Evolutionary conservation across 2,888 invertebrate species (phyloP), one percentile per base, ranked within the genome.

Genomic region (Erebia epiphron): DNA sequence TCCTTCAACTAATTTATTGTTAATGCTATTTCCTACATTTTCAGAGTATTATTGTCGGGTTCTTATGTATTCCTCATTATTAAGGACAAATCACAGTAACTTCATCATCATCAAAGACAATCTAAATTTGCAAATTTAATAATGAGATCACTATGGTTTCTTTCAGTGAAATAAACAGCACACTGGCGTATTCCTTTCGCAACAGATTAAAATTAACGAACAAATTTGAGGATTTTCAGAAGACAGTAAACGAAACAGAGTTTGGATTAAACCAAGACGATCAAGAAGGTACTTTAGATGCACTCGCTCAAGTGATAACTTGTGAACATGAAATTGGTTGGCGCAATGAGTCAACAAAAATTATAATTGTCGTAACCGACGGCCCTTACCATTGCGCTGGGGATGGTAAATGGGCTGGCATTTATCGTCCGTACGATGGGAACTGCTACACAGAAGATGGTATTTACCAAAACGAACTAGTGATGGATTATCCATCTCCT

Each of bases 281-380:
- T 1, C 97, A 96, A 0, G 98, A 98, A 89, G 97, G 98, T 9
- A 97, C 98, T 0, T 95, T 98, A 64, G 98, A 98, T 84, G 98
- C 97, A 4, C 93, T 98, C 41, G 96, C 98, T 93, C 98, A 98
- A 89, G 88, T 83, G 0, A 82, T 91, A 72, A 96, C 95, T 7
- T 96, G 96, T 79, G 88, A 94, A 75, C 79, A 95, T 14, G 86
- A 94, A 77, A 96, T 98, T 78, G 96, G 96, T 14, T 98, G 98
- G 98, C 91, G 98, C 76, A 85, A 94, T 0, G 94, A 95, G 67
- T 96, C 97, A 0, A 93, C 97, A 71, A 96, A 96, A 86, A 94
- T 98, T 77, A 84, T 98, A 56, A 94, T 98, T 0, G 95, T 97
- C 77, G 95, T 97, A 0, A 97, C 97, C 0, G 96, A 98, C 84